Evolutionary conservation across 2,797 vertebrate genomes (phyloP), one percentile per base, ranked within the genome.

Genomic region (Stomatorhinus walkeri): DNA sequence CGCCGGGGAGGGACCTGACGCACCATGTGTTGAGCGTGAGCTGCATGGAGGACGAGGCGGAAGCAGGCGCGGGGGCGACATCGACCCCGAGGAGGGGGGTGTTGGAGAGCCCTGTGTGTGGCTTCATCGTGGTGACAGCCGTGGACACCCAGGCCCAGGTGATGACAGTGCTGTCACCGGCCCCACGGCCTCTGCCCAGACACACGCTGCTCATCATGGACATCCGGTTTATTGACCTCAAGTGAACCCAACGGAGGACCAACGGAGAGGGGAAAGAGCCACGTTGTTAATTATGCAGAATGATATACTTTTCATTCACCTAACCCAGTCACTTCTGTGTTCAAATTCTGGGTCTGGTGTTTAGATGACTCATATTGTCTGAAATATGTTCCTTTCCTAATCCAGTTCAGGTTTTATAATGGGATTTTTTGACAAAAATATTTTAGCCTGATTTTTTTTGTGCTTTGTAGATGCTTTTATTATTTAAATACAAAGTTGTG

Each of bases 121-220:
- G 98, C 40, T 99, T 99, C 92, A 98, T 99, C 2, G 98, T 99
- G 0, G 98, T 99, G 90, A 99, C 98, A 0, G 95, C 96, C 0
- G 98, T 99, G 46, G 98, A 99, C 93, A 96, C 96, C 28, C 98
- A 99, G 92, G 93, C 96, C 16, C 98, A 99, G 91, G 96, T 98
- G 51, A 97, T 99, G 94, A 99, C 98, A 0, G 97, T 99, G 28
- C 95, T 99, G 10, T 98, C 98, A 0, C 98, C 98, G 0, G 97
- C 98, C 0, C 98, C 98, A 0, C 96, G 98, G 14, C 98, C 98
- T 0, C 95, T 99, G 89, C 98, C 98, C 16, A 96, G 97, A 91
- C 97, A 97, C 94, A 97, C 98, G 32, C 94, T 99, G 81, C 98
- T 99, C 76, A 99, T 99, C 92, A 99, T 99, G 98, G 98, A 99